Base-by-base conservation (phyloP, 2,888 invertebrate species). In the Sesamia inferens region DNA sequence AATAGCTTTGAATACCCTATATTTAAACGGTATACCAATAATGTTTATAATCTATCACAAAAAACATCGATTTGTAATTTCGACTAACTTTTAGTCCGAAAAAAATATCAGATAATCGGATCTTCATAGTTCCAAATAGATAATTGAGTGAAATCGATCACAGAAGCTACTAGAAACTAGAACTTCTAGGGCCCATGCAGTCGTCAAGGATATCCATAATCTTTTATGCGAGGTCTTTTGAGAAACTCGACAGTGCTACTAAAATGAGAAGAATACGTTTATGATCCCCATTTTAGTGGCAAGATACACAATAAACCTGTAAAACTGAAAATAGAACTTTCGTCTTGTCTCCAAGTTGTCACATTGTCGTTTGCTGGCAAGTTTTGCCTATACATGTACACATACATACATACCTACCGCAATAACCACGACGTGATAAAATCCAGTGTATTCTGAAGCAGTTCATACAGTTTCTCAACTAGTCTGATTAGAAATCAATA, bases 401-500 rank as follows among this genome's bases (percentile, higher is more conserved):
- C 58, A 55, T 67, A 81, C 42, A 59, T 44, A 57, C 58, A 55
- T 67, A 81, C 42, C 31, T n/a, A 73, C 13, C 13, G 59, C 39
- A 62, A 61, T 61, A 66, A 66, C 48, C 16, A 62, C n/a, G 11
- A 59, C 51, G 44, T 66, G 68, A 73, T 79, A 62, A 77, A 81
- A 80, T 68, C 72, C 48, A 76, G 47, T 58, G 51, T 76, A 75
- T 72, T 75, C 51, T 42, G 71, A 78, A 81, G 73, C 63, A 68
- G 59, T 75, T 72, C 57, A 71, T 57, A 69, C 61, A 67, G 69
- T 75, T 74, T 73, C 74, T 75, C 72, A 71, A 74, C 68, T 71
- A 81, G 79, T 84, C 82, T 85, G 84, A 86, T 87, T 79, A 85
- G 84, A 82, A 86, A 87, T 85, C 87, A 85, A 86, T 86, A 85